These are phyloP conservation scores for Neogobius melanostomus DNA, from an alignment of 2,113 vertebrate species.

Conservation along the genomic window DNA sequence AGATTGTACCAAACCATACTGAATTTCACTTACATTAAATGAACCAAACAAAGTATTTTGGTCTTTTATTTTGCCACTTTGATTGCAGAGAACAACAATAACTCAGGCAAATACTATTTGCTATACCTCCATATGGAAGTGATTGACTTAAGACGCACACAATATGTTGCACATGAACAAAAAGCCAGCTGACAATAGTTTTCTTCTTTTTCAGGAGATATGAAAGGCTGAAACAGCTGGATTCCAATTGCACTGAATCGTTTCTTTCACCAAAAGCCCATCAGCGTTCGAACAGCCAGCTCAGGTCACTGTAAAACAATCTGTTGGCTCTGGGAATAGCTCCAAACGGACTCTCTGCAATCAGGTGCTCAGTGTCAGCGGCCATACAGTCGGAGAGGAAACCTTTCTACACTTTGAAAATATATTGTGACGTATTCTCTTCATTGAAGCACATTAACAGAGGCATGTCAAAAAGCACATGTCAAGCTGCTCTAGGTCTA, in stretches of 20 bases:
- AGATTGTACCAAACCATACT: neutral
- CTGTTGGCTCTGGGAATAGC: conserved; percentile 17
- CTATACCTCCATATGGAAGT: neutral
- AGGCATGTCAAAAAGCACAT: conserved; percentile 30
- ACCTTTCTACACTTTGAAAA: neutral
- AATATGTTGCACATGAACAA: neutral
- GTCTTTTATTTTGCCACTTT: neutral
- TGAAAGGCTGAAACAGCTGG: conserved; percentile 14
- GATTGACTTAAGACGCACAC: neutral
- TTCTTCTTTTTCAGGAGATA: neutral
- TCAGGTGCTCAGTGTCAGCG: conserved; percentile 25
- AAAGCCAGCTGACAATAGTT: neutral
- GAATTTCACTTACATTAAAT: neutral
- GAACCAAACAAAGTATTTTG: neutral
- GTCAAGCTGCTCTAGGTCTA: conserved; percentile 32
- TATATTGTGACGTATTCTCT: neutral
- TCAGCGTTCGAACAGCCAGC: conserved; percentile 23
- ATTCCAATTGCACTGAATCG: conserved; percentile 8
- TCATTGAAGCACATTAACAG: conserved; percentile 1
- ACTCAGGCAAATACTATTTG: neutral
- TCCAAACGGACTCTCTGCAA: conserved; percentile 28
- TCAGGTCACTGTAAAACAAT: conserved; percentile 38
- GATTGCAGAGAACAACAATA: neutral
- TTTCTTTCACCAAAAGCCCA: conserved; percentile 32
- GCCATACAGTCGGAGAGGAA: conserved; percentile 14